Conservation (phyloP, 2,113 vertebrate genomes). For the Pachycephala philippinensis region DNA sequence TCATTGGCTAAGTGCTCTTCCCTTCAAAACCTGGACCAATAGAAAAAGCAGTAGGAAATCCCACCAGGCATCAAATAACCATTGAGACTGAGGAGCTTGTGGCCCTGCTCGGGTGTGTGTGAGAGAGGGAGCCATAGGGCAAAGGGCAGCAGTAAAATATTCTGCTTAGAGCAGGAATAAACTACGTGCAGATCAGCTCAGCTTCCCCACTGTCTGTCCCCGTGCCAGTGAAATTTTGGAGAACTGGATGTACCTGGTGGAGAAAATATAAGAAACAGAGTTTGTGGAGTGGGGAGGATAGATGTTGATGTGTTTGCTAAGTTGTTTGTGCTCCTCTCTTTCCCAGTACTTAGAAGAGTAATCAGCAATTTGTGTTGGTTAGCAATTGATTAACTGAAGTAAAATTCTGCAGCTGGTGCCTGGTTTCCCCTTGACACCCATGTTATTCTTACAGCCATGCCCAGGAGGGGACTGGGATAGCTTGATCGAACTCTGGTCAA, state of each 20-base stretch:
- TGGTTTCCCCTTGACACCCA: not conserved
- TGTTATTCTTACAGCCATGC: not conserved
- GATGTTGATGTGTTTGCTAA: not conserved
- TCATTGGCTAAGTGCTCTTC: not conserved
- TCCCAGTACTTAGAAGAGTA: not conserved
- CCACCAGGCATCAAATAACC: fast-evolving
- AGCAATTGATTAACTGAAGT: not conserved
- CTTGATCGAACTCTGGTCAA: not conserved
- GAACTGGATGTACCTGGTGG: not conserved
- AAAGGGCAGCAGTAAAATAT: not conserved
- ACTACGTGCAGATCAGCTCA: not conserved
- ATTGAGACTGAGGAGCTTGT: not conserved
- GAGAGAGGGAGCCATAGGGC: not conserved
- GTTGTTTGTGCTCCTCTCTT: not conserved
- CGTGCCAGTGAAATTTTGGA: not conserved
- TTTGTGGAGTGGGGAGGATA: not conserved
- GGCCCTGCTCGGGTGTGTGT: not conserved
- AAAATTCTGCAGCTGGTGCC: not conserved
- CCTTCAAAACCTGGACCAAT: not conserved
- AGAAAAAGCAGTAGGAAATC: not conserved
- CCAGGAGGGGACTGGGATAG: not conserved
- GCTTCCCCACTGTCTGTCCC: not conserved
- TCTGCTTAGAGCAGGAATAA: not conserved
- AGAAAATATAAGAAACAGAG: not conserved
- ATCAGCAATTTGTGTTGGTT: not conserved